phyloP scores from a whole-genome alignment of 2,888 invertebrate genomes.

The Hemicrepidius hirtus region DNA sequence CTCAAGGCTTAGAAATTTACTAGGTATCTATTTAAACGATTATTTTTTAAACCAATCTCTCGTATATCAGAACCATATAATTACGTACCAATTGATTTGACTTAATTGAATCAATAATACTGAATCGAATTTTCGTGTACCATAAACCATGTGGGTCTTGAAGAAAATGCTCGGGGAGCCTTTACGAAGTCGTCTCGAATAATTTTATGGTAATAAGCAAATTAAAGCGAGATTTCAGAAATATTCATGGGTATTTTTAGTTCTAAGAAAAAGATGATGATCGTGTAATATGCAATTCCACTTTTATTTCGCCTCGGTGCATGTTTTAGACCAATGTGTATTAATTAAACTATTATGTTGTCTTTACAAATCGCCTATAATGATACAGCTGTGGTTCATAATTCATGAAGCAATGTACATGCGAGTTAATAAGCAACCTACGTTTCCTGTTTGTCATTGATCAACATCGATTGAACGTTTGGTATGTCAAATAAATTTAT shows the following conservation, averaged over 20 bases:
- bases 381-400: constrained; percentile 66
- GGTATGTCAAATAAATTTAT: constrained; percentile 17
- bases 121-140: constrained; percentile 46
- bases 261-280: constrained; percentile 53
- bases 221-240: constrained; percentile 40
- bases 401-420: constrained; percentile 58
- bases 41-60: constrained; percentile 35
- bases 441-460: constrained; percentile 52
- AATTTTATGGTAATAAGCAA: constrained; percentile 31
- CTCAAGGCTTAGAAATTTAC: constrained; percentile 20
- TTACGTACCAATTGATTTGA: constrained; percentile 47
- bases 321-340: constrained; percentile 64
- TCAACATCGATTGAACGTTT: constrained; percentile 29
- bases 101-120: constrained; percentile 50
- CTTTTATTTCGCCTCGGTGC: constrained; percentile 60
- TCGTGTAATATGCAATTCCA: constrained; percentile 61
- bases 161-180: constrained; percentile 9
- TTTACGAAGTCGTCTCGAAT: neutral
- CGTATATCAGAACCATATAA: constrained; percentile 36
- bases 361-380: constrained; percentile 68
- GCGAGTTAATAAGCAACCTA: constrained; percentile 52
- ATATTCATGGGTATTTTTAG: constrained; percentile 48
- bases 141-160: constrained; percentile 35
- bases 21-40: constrained; percentile 32
- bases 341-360: constrained; percentile 70